These are phyloP conservation scores for Drosophila seguyi DNA, from an alignment of 1,140 invertebrate species.

Conservation along the genomic window DNA sequence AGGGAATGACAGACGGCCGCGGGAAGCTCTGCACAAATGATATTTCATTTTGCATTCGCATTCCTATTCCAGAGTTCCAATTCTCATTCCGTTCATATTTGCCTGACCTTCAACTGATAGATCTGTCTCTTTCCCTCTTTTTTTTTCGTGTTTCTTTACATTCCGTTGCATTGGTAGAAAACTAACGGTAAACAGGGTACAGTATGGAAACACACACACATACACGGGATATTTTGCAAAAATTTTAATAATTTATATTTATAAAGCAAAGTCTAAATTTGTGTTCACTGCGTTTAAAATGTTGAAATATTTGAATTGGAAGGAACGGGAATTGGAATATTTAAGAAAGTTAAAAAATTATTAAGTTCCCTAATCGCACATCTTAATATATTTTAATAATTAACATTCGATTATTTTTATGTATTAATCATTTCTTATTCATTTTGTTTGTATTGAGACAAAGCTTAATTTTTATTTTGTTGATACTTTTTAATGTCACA, in stretches of 20 bases:
- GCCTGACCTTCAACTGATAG: constrained; percentile 19
- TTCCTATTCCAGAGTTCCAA: background rate
- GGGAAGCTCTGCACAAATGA: background rate
- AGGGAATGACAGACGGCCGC: background rate
- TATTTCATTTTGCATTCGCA: constrained; percentile 3
- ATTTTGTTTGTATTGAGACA: background rate
- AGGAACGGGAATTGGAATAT: too few species aligned
- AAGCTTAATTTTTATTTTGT: background rate
- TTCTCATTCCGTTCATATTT: constrained; percentile 4
- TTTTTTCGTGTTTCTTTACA: background rate
- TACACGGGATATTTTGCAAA: background rate
- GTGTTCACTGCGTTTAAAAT: too few species aligned
- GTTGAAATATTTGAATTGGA: too few species aligned
- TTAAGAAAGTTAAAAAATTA: background rate
- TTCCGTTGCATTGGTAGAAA: constrained; percentile 7
- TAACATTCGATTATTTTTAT: background rate
- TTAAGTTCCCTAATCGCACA: rapidly evolving
- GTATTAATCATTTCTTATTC: background rate
- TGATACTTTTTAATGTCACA: background rate
- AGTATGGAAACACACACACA: background rate
- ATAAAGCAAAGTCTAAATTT: too few species aligned
- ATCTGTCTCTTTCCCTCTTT: background rate
- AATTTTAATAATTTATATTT: background rate
- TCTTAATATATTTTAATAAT: background rate
- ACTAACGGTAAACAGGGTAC: constrained; percentile 2